These are phyloP conservation scores for Lutraria lutraria DNA, from an alignment of 2,888 invertebrate species.

Conservation along the genomic window DNA sequence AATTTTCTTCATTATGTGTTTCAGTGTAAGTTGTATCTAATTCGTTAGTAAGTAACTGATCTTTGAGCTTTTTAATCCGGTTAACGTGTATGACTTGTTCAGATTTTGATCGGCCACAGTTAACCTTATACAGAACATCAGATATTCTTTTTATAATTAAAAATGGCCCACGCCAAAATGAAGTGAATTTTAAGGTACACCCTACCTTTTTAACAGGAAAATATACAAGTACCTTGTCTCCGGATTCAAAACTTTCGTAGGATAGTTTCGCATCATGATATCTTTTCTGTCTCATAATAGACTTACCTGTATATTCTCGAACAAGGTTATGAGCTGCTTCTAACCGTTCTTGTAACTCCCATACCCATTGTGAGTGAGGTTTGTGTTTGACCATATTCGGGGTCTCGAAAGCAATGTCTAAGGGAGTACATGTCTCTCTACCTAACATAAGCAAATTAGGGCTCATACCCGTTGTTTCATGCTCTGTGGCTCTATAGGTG, in stretches of 20 bases:
- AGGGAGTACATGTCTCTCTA: constrained; percentile 54
- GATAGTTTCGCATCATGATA: constrained; percentile 49
- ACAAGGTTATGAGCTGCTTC: constrained; percentile 54
- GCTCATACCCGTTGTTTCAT: not conserved
- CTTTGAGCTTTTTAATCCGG: no score
- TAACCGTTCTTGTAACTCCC: constrained; percentile 60
- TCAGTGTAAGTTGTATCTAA: no score
- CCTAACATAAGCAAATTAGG: constrained; percentile 60
- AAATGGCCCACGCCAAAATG: no score
- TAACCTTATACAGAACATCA: no score
- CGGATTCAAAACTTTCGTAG: constrained; percentile 44
- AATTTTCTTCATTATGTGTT: no score
- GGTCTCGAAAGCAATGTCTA: constrained; percentile 62
- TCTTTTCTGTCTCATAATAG: constrained; percentile 58
- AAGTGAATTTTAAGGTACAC: no score
- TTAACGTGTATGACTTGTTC: no score
- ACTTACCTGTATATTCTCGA: constrained; percentile 27
- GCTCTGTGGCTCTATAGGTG: constrained; percentile 11
- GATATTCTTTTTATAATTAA: no score
- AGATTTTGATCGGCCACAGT: no score
- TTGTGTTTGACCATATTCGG: constrained; percentile 40
- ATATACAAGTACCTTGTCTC: constrained; percentile 56
- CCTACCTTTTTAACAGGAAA: constrained; percentile 53
- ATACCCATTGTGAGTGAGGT: constrained; percentile 55
- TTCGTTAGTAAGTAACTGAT: no score